A percentile compares a stretch with the other conserved stretches of the same genome.
phyloP scores from a whole-genome alignment of 2,888 invertebrate species.

The Monoplex corrugatus region DNA sequence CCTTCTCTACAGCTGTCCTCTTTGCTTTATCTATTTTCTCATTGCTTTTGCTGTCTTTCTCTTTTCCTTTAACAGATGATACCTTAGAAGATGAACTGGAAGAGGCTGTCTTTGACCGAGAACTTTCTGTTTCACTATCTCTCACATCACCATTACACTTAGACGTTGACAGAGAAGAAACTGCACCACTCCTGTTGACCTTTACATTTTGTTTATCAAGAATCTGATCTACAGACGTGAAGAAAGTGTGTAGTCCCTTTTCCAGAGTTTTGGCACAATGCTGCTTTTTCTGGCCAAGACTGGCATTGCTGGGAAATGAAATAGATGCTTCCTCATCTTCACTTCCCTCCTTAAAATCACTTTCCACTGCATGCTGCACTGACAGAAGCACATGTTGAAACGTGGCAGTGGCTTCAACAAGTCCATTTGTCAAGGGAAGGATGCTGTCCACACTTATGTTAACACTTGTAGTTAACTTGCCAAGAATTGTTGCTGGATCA shows the following conservation, averaged over 20 bases:
- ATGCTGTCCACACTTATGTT: slow-evolving; percentile 49
- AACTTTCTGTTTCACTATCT: slow-evolving; percentile 24
- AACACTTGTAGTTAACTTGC: background rate
- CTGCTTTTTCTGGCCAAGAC: slow-evolving; percentile 56
- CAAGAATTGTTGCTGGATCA: background rate
- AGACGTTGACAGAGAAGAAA: background rate
- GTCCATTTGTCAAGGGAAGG: slow-evolving; percentile 45
- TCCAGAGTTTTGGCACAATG: slow-evolving; percentile 54
- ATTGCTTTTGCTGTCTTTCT: background rate
- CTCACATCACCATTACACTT: slow-evolving; percentile 43
- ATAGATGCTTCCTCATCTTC: slow-evolving; percentile 4
- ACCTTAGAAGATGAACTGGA: slow-evolving; percentile 7
- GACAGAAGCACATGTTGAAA: slow-evolving; percentile 50
- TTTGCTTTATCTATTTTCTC: background rate
- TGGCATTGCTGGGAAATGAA: slow-evolving; percentile 46
- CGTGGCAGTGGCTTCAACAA: slow-evolving; percentile 47
- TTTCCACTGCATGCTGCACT: slow-evolving; percentile 25
- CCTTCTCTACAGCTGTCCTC: background rate
- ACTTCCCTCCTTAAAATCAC: background rate
- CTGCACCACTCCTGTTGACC: background rate
- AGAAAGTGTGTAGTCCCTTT: slow-evolving; percentile 54
- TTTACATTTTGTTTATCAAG: too few relatives aligned
- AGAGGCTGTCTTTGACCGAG: background rate
- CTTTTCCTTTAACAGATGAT: background rate
- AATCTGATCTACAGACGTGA: slow-evolving; percentile 51